Evolutionary conservation across 2,113 vertebrate genomes (phyloP).

Genomic region (Astur gentilis): DNA sequence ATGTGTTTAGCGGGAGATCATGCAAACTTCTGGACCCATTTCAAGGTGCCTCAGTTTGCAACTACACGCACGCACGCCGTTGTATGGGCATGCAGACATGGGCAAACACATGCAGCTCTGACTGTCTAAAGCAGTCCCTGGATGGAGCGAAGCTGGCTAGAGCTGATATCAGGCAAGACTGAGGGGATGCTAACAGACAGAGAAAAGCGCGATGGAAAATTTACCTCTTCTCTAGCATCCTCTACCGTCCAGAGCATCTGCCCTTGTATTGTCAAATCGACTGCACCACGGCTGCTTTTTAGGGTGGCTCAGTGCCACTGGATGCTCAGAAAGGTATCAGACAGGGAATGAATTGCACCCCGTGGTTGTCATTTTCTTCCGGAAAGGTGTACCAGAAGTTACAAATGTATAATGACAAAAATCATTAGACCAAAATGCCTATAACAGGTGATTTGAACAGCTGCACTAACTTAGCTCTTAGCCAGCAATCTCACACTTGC

Average conservation of each 20-base stretch:
- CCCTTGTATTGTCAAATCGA: neutral
- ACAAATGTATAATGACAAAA: neutral
- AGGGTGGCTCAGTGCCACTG: neutral
- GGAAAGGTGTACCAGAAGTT: conserved; percentile 10
- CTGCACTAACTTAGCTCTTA: neutral
- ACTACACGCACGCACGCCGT: neutral
- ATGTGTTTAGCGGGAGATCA: neutral
- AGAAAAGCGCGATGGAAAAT: neutral
- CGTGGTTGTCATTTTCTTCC: neutral
- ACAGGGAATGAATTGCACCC: neutral
- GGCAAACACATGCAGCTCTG: neutral
- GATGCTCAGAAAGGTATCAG: neutral
- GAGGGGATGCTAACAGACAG: neutral
- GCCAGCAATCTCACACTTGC: neutral
- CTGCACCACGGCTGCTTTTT: neutral
- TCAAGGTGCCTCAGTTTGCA: neutral
- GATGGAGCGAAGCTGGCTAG: neutral
- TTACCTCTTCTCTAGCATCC: conserved; percentile 63
- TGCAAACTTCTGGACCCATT: conserved; percentile 11
- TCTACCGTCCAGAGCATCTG: conserved; percentile 39
- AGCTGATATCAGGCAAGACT: neutral
- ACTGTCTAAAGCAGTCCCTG: neutral
- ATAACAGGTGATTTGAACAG: neutral
- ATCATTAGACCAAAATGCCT: neutral
- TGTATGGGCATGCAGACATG: neutral